These are phyloP conservation scores for Nomada fucata DNA, from an alignment of 2,888 invertebrate species.

Conservation along the genomic window DNA sequence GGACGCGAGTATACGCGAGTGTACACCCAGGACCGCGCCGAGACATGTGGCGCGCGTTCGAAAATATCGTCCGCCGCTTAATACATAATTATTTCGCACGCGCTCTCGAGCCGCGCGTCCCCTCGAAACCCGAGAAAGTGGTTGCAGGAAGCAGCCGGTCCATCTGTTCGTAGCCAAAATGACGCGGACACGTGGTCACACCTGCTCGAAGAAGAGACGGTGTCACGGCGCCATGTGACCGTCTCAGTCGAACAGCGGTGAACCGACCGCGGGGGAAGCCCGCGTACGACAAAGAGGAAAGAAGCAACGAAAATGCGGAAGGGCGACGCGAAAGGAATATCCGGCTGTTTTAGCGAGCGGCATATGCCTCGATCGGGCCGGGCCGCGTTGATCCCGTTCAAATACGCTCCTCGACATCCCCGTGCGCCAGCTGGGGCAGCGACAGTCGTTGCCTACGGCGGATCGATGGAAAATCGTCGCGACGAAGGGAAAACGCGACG, in stretches of 20 bases:
- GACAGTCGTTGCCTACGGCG: too few species aligned
- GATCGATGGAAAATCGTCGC: too few species aligned
- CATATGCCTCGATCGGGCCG: conserved; percentile 16
- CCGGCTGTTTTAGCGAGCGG: conserved; percentile 27
- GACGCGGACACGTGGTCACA: conserved; percentile 19
- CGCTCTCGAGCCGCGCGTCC: too few species aligned
- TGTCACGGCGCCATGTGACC: conserved; percentile 5
- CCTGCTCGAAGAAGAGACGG: conserved; percentile 7
- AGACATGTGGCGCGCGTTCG: too few species aligned
- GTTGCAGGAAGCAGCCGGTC: conserved; percentile 6
- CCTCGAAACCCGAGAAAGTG: conserved; percentile 8
- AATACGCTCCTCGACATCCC: not conserved
- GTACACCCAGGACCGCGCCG: too few species aligned
- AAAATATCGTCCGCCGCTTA: too few species aligned
- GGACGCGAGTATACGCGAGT: too few species aligned
- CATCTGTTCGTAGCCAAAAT: conserved; percentile 18
- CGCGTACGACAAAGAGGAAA: conserved; percentile 19
- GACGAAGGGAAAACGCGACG: too few species aligned
- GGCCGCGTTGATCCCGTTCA: not conserved
- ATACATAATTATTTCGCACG: too few species aligned
- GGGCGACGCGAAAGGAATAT: conserved; percentile 13
- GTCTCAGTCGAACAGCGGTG: not conserved
- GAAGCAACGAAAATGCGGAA: conserved; percentile 45
- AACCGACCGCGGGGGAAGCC: conserved; percentile 6
- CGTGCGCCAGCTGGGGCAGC: not conserved